Evolutionary conservation across 2,113 vertebrate species (phyloP), one percentile per base, ranked within the genome.

Genomic region (Gorsachius goisagi): DNA sequence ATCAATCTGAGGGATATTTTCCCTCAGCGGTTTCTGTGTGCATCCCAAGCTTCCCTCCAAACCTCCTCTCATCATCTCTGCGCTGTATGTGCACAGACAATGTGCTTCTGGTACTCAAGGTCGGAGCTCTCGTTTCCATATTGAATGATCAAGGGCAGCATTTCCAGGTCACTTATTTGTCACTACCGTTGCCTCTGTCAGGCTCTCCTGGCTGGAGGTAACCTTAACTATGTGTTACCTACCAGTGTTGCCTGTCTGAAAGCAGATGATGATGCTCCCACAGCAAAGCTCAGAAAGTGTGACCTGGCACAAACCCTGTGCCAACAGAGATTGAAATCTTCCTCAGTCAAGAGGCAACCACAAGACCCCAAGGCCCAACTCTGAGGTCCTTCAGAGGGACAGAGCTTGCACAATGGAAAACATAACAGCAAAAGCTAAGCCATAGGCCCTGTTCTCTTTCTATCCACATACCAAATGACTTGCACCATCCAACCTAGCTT

Each of bases 1-100:
- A 4, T 4, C 37, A 27, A 35, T 12, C 33, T 32, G 35, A 32
- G 23, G 15, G n/a, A 2, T 5, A 0, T 64, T 79, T 49, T 50
- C 41, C 45, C 60, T 41, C 64, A 73, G 50, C 35, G 37, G 28
- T 50, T 73, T 6, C 19, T 27, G 33, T 15, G 39, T 14, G 62
- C 59, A 60, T 23, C 11, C 9, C 64, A 69, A n/a, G 9, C 26
- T 49, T 78, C 30, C 45, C 39, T 49, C 33, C 52, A 27, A 68
- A 30, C 24, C 24, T 55, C 6, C 45, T 56, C 37, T 58, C 44
- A 35, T 30, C 37, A 56, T 30, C 64, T 64, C 45, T 45, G 13
- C 0, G 5, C 17, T 30, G 15, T 32, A 2, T 2, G 2, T 39
- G 39, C 39, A n/a, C 44, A 44, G 17, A 23, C 19, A 80, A 27